phyloP scores from a whole-genome alignment of 1,140 invertebrate species.

The Trichoplusia ni region DNA sequence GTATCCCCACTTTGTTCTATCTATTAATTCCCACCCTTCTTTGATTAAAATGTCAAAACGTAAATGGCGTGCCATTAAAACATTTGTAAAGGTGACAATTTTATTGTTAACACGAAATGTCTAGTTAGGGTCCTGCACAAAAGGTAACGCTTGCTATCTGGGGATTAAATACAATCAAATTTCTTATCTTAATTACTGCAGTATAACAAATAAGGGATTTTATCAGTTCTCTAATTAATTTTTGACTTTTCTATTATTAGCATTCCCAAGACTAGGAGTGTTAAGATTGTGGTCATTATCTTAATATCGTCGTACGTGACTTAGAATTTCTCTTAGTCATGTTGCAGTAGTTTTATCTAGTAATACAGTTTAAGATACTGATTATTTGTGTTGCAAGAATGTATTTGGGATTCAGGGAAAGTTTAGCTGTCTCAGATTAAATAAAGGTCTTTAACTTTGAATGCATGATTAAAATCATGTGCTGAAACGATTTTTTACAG shows the following conservation, averaged over 20 bases:
- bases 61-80: constrained; percentile 47
- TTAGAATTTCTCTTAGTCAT: too few species aligned
- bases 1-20: constrained; percentile 26
- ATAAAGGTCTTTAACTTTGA: too few species aligned
- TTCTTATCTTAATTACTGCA: constrained; percentile 18
- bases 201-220: constrained; percentile 1
- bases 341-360: too few species aligned
- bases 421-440: too few species aligned
- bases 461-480: too few species aligned
- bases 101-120: constrained; percentile 32
- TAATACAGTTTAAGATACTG: too few species aligned
- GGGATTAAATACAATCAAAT: constrained; percentile 7
- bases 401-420: too few species aligned
- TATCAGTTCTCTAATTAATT: background rate
- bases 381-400: too few species aligned
- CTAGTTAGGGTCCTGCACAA: constrained; percentile 23
- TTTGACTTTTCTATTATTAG: background rate
- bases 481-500: too few species aligned
- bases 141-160: constrained; percentile 11
- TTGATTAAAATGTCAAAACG: constrained; percentile 44
- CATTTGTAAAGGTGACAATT: constrained; percentile 41
- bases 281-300: too few species aligned
- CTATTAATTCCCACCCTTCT: constrained; percentile 32
- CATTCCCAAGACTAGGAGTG: too few species aligned
- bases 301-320: too few species aligned